Conservation (phyloP, 1,140 invertebrate genomes). For the Hyposmocoma kahamanoa region DNA sequence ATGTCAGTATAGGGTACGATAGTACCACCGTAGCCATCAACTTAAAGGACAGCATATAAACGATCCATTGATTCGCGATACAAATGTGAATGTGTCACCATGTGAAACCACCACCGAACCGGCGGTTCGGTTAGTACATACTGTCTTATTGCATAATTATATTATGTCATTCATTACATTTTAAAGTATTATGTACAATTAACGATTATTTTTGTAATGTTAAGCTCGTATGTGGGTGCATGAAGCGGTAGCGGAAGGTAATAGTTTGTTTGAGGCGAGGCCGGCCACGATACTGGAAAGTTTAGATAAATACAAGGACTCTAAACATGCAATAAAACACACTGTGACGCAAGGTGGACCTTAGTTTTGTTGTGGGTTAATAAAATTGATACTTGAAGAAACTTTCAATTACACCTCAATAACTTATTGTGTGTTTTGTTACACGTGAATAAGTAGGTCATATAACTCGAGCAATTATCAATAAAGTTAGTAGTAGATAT, state of each 20-base stretch:
- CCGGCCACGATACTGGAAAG: background rate
- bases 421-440: no score
- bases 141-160: background rate
- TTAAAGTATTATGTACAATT: background rate
- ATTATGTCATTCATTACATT: background rate
- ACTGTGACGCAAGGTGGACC: no score
- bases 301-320: no score
- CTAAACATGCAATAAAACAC: no score
- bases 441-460: no score
- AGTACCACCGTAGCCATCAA: no score
- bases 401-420: no score
- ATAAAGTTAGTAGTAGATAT: no score
- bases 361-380: no score
- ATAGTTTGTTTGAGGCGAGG: background rate
- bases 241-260: constrained; percentile 1
- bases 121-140: background rate
- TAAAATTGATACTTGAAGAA: no score
- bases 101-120: background rate
- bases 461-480: no score
- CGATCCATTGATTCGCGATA: background rate
- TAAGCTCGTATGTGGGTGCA: background rate
- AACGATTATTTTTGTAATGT: background rate
- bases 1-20: no score
- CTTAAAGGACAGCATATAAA: background rate
- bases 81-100: constrained; percentile 1